Percentiles rank a stretch among this genome's conserved stretches.
These are phyloP conservation scores for Aselliscus stoliczkanus DNA, from an alignment of 2,797 vertebrate species.

Conservation along the genomic window DNA sequence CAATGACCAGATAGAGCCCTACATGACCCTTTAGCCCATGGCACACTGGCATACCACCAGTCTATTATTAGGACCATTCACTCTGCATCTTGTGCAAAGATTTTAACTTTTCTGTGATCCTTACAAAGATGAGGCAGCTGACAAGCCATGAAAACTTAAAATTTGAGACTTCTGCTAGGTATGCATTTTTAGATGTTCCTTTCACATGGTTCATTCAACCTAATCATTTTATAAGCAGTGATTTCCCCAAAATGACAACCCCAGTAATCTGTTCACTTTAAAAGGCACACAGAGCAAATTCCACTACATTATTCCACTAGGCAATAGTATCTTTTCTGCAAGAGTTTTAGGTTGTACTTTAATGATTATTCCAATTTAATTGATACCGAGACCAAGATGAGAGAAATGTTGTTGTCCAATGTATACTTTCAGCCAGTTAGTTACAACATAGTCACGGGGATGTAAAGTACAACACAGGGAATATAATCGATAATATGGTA, in stretches of 20 bases:
- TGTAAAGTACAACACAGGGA: too few species aligned
- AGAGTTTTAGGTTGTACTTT: background rate
- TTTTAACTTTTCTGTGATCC: background rate
- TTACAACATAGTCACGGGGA: too few species aligned
- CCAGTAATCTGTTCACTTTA: background rate
- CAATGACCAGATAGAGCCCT: background rate
- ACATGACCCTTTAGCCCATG: background rate
- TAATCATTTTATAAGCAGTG: background rate
- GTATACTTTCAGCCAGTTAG: too few species aligned
- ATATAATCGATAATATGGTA: too few species aligned
- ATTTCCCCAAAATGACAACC: too few species aligned
- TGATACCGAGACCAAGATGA: background rate
- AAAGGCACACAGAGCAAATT: background rate
- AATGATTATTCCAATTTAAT: background rate
- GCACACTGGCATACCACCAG: too few species aligned
- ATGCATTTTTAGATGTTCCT: background rate
- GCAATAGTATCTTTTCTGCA: background rate
- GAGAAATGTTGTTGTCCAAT: too few species aligned
- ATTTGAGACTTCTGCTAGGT: background rate
- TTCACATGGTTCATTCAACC: background rate
- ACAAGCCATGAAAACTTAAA: background rate
- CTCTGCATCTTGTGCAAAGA: background rate
- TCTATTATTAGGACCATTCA: too few species aligned
- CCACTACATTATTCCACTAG: background rate
- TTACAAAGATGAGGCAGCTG: background rate